Evolutionary conservation across 2,888 invertebrate genomes (phyloP).

Genomic region (Eristalis arbustorum): DNA sequence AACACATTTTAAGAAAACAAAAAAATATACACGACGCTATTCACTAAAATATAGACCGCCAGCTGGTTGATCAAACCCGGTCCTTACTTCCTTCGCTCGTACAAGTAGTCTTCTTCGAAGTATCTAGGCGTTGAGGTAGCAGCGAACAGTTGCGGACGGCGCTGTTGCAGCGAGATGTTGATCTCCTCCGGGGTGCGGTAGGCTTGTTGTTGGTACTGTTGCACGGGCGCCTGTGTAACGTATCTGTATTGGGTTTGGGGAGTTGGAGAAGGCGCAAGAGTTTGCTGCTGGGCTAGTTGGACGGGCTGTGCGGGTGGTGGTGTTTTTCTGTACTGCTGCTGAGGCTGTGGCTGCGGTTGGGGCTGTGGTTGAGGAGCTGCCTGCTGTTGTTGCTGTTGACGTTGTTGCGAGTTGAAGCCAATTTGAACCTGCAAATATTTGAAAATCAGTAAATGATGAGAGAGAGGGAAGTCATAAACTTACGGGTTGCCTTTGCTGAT

Average conservation of each 20-base stretch:
- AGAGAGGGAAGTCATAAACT: conserved; percentile 21
- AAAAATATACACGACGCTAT: conserved; percentile 62
- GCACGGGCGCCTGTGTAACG: conserved; percentile 78
- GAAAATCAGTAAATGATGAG: neutral
- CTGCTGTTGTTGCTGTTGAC: conserved; percentile 75
- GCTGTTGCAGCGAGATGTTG: conserved; percentile 91
- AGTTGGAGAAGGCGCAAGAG: conserved; percentile 77
- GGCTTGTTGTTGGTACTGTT: conserved; percentile 84
- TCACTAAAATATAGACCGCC: conserved; percentile 28
- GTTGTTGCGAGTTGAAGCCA: conserved; percentile 76
- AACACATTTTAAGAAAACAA: conserved; percentile 13
- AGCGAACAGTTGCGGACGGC: conserved; percentile 82
- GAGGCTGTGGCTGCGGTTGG: conserved; percentile 76
- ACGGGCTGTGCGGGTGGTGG: conserved; percentile 61
- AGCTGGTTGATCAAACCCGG: neutral
- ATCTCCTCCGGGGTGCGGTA: conserved; percentile 93
- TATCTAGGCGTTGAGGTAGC: conserved; percentile 79
- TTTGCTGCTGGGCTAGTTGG: conserved; percentile 72
- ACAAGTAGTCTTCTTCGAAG: conserved; percentile 79
- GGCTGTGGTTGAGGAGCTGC: conserved; percentile 73
- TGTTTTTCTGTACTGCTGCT: conserved; percentile 67
- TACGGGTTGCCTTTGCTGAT: conserved; percentile 76
- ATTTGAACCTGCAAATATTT: conserved; percentile 75
- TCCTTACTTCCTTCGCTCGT: conserved; percentile 78
- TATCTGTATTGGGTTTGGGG: conserved; percentile 78